Evolutionary conservation across 37 sponge, comb jelly and placozoan genomes (phyloP).

Genomic region (Bolinopsis microptera): DNA sequence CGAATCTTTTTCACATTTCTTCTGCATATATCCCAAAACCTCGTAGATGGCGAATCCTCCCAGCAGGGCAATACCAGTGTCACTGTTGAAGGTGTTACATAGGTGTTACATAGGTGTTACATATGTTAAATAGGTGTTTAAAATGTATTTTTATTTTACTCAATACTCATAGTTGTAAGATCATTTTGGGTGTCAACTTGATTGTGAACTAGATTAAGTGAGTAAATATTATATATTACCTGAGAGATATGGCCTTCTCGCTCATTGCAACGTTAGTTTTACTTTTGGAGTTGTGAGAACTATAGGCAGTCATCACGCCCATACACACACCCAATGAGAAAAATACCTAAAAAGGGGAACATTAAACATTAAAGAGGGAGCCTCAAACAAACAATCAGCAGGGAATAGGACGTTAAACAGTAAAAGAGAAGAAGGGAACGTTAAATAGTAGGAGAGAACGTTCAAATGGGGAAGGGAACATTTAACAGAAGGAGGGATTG

Average conservation of each 20-base stretch:
- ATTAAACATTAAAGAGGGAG: not conserved
- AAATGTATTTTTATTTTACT: no score
- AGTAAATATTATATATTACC: no score
- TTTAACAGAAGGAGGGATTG: no score
- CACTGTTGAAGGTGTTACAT: not conserved
- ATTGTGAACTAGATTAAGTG: no score
- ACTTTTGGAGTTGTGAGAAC: slow-evolving; percentile 50
- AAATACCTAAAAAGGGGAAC: slow-evolving; percentile 20
- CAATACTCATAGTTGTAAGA: no score
- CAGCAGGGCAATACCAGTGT: slow-evolving; percentile 55
- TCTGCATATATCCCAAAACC: slow-evolving; percentile 23
- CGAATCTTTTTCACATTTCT: not conserved
- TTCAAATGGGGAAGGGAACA: no score
- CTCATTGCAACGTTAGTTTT: slow-evolving; percentile 20
- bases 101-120: not conserved
- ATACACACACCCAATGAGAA: slow-evolving; percentile 63
- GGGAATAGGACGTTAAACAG: no score
- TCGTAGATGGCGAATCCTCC: slow-evolving; percentile 62
- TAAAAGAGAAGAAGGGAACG: no score
- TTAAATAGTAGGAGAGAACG: no score
- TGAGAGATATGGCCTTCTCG: slow-evolving; percentile 53
- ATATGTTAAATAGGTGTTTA: not conserved
- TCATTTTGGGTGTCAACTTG: no score
- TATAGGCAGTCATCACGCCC: slow-evolving; percentile 59
- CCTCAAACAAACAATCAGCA: no score